Evolutionary conservation across 2,797 vertebrate genomes (phyloP), one percentile per base, ranked within the genome.

Genomic region (Cottoperca gobio): DNA sequence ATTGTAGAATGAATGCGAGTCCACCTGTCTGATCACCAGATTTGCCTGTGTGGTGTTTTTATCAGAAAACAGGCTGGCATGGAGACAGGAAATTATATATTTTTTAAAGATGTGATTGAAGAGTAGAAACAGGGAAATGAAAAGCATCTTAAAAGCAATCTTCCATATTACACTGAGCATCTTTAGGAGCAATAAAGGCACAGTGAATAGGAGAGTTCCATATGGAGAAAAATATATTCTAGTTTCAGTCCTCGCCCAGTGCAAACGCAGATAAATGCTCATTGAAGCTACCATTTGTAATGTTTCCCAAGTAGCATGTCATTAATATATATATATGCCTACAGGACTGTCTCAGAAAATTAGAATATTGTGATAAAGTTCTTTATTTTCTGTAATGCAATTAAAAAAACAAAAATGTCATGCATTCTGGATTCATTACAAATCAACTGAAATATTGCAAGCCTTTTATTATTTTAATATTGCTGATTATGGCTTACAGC

Each of bases 11-110:
- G 35, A 70, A 64, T 46, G 19, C 2, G 12, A 59, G 46, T 54
- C 60, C 16, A 23, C 9, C 54, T 10, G 17, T 39, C 53, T 55
- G 65, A 82, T 73, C 23, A 5, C 7, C 58, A 46, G 50, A 68
- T 52, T 55, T n/a, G 10, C 21, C 17, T 19, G 62, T 62, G 10
- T 67, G 8, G 33, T 77, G 48, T 74, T 49, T 60, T 33, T 67
- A 70, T 76, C 53, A 76, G 57, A 73, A 65, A 76, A 33, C 76
- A 78, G 54, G 58, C 74, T 68, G 49, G 28, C 65, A 13, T 60
- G 24, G 17, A 50, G 70, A 78, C 83, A 82, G 85, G 86, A 85
- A 87, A 89, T 88, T 84, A 81, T 63, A 67, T 63, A 74, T 79
- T 72, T 64, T 78, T 77, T 76, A 70, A 66, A 86, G 81, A 83